Conservation (phyloP, 2,797 vertebrate genomes). For the Oreonectes daqikongensis region DNA sequence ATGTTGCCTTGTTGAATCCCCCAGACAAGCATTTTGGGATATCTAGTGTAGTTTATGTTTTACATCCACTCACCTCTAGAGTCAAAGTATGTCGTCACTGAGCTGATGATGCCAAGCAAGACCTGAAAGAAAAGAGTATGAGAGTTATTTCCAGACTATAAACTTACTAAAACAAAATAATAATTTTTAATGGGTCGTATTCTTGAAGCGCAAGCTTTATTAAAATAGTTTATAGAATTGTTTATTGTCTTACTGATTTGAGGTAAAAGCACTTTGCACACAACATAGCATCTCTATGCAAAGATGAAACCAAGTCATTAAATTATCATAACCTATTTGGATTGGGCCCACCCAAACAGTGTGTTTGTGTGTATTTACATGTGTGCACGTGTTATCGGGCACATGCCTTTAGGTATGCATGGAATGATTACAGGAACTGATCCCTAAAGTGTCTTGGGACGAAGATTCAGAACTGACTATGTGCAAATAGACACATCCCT, state of each 20-base stretch:
- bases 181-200: background rate
- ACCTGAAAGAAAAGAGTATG: background rate
- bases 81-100: background rate
- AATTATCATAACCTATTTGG: background rate
- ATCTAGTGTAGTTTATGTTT: background rate
- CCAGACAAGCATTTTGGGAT: background rate
- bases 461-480: background rate
- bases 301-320: background rate
- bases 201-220: background rate
- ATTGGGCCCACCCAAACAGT: background rate
- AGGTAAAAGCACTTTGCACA: background rate
- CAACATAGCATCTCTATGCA: background rate
- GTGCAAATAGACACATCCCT: background rate
- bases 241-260: background rate
- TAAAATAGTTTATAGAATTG: background rate
- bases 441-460: conserved; percentile 11
- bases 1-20: background rate
- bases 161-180: too few relatives aligned
- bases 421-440: conserved; percentile 37
- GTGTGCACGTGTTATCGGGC: background rate
- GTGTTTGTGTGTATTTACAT: background rate
- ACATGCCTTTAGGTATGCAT: conserved; percentile 3
- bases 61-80: background rate
- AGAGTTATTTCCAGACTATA: too few relatives aligned
- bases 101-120: background rate